These are phyloP conservation scores for Neolamprologus tretocephalus DNA, from an alignment of 2,113 vertebrate species.

Conservation along the genomic window DNA sequence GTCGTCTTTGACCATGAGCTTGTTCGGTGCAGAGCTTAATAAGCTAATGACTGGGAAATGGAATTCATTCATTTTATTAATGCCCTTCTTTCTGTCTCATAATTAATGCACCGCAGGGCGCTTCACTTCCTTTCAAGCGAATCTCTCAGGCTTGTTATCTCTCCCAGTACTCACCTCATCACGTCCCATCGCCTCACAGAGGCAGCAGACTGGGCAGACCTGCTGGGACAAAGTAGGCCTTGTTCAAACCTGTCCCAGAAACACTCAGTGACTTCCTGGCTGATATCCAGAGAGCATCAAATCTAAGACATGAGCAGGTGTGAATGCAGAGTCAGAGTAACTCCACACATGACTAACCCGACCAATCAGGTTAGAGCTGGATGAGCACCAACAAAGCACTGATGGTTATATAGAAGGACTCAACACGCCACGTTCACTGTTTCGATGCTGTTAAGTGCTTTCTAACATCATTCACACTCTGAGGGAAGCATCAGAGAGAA, in stretches of 20 bases:
- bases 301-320: constrained; percentile 1
- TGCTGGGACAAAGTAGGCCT: neutral
- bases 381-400: neutral
- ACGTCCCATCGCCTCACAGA: constrained; percentile 17
- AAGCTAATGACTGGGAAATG: neutral
- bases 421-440: neutral
- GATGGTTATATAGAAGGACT: neutral
- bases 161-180: neutral
- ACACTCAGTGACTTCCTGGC: neutral
- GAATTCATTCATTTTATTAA: neutral
- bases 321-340: neutral
- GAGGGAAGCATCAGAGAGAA: neutral
- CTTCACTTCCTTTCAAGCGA: neutral
- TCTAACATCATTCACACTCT: neutral
- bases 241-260: constrained; percentile 31
- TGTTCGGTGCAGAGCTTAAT: no score
- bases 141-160: constrained; percentile 14
- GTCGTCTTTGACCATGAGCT: neutral
- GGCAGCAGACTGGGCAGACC: neutral
- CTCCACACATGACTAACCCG: neutral
- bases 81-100: neutral
- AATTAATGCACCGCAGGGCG: neutral
- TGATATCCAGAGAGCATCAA: neutral
- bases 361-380: neutral
- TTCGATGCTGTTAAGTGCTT: neutral